A percentile compares a stretch with the other conserved stretches of the same genome.
Evolutionary conservation across 2,797 vertebrate genomes (phyloP).

Genomic region (Falco naumanni): DNA sequence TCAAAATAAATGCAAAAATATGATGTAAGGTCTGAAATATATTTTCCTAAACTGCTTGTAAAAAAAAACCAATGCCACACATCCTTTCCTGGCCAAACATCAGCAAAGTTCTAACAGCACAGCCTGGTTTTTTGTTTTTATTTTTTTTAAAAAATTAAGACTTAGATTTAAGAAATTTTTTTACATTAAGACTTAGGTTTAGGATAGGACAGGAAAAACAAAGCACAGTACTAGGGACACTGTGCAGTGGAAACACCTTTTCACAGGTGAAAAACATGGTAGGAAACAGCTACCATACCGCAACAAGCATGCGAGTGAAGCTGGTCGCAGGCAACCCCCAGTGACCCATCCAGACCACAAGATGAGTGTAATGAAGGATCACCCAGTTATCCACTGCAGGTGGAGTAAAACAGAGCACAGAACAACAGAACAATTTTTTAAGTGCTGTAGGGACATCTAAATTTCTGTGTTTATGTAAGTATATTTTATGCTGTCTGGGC

Average conservation of each 20-base stretch:
- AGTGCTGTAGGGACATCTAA: background rate
- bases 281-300: background rate
- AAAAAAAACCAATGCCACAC: background rate
- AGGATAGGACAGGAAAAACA: background rate
- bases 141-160: background rate
- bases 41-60: background rate
- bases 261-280: background rate
- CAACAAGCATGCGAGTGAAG: accelerated
- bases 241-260: background rate
- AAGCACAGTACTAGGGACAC: background rate
- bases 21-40: background rate
- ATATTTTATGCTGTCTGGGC: background rate
- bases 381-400: background rate
- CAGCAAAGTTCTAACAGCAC: background rate
- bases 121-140: background rate
- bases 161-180: background rate
- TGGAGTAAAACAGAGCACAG: background rate
- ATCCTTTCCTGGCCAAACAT: background rate
- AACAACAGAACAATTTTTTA: background rate
- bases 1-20: conserved; percentile 40
- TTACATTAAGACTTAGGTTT: background rate
- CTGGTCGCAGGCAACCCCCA: background rate
- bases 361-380: background rate
- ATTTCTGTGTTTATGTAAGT: accelerated
- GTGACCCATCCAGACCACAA: background rate